These are phyloP conservation scores for Drosophila melanica DNA, from an alignment of 1,140 invertebrate genomes.

Conservation along the genomic window DNA sequence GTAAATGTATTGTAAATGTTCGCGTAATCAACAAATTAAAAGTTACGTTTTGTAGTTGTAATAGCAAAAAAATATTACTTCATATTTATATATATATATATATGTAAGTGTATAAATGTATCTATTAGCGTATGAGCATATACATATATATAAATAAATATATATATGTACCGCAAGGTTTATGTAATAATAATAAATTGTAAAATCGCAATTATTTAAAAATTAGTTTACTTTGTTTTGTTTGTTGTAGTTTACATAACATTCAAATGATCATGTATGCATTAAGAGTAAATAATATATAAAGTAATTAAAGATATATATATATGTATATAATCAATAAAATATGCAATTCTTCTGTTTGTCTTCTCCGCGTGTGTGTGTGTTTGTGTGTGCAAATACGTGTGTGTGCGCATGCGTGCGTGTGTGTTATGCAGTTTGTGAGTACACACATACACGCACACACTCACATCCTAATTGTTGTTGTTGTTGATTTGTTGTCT, in stretches of 20 bases:
- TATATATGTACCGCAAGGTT: slow-evolving; percentile 48
- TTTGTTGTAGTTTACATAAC: slow-evolving; percentile 50
- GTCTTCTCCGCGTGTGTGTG: slow-evolving; percentile 25
- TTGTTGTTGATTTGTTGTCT: slow-evolving; percentile 62
- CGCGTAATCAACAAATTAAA: slow-evolving; percentile 77
- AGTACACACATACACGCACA: slow-evolving; percentile 24
- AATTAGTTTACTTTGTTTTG: slow-evolving; percentile 64
- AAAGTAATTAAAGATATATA: slow-evolving; percentile 53
- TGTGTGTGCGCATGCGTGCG: slow-evolving; percentile 44
- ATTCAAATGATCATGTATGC: slow-evolving; percentile 53
- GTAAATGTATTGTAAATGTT: slow-evolving; percentile 46
- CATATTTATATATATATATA: slow-evolving; percentile 63
- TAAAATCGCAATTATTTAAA: slow-evolving; percentile 77
- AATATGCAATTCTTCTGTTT: slow-evolving; percentile 57
- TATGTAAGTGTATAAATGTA: slow-evolving; percentile 77
- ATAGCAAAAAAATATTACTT: slow-evolving; percentile 70
- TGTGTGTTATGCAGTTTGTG: slow-evolving; percentile 42
- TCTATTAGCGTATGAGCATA: slow-evolving; percentile 65
- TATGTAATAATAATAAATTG: slow-evolving; percentile 72
- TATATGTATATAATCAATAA: slow-evolving; percentile 71
- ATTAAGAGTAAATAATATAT: slow-evolving; percentile 79
- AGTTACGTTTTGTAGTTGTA: slow-evolving; percentile 67
- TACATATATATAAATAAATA: slow-evolving; percentile 16
- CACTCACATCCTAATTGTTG: slow-evolving; percentile 35
- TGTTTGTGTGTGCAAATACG: slow-evolving; percentile 41